Evolutionary conservation across 2,888 invertebrate genomes (phyloP).

Genomic region (Nomada fucata): DNA sequence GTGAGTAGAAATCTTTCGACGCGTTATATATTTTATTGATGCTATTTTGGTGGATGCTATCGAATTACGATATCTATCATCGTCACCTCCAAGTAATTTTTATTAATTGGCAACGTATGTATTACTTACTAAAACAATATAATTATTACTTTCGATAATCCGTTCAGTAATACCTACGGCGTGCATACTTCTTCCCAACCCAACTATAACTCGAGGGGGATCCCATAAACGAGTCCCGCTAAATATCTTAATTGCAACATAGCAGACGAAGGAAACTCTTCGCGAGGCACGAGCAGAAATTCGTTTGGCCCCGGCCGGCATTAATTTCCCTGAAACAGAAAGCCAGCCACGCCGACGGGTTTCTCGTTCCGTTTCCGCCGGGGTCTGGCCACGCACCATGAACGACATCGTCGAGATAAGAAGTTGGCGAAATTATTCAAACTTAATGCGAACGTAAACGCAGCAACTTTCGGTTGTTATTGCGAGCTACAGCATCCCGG

Average conservation of each 20-base stretch:
- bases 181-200: neutral
- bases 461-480: conserved; percentile 69
- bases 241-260: conserved; percentile 53
- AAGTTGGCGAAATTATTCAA: conserved; percentile 75
- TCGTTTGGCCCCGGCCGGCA: conserved; percentile 56
- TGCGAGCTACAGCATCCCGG: conserved; percentile 37
- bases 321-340: conserved; percentile 58
- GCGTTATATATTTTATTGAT: too few relatives aligned
- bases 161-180: too few relatives aligned
- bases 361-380: conserved; percentile 44
- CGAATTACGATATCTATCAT: too few relatives aligned
- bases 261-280: conserved; percentile 26
- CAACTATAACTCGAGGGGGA: neutral
- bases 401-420: conserved; percentile 65
- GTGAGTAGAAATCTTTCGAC: neutral
- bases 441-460: conserved; percentile 73
- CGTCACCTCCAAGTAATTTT: too few relatives aligned
- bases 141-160: too few relatives aligned
- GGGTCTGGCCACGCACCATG: conserved; percentile 65
- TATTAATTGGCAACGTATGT: too few relatives aligned
- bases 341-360: conserved; percentile 26
- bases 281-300: conserved; percentile 41
- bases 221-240: conserved; percentile 10
- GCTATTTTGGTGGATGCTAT: too few relatives aligned
- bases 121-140: too few relatives aligned